Evolutionary conservation across 2,888 invertebrate species (phyloP).

Genomic region (Phoronis australis): DNA sequence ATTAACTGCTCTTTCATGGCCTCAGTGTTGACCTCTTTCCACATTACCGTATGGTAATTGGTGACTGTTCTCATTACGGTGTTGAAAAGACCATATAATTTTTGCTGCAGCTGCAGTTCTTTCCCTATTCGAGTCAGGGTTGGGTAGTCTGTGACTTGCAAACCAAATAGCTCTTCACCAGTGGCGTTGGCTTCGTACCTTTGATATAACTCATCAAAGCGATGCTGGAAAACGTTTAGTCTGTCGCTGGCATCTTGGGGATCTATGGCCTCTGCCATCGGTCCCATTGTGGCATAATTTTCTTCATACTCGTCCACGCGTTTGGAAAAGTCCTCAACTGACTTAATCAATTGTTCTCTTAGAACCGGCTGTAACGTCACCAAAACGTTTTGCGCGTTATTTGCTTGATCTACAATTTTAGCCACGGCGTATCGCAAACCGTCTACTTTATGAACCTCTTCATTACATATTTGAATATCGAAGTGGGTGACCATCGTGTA

Average conservation of each 20-base stretch:
- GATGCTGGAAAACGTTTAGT: conserved; percentile 36
- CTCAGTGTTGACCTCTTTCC: conserved; percentile 50
- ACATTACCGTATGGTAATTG: conserved; percentile 48
- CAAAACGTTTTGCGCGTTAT: too few relatives aligned
- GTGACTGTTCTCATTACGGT: conserved; percentile 46
- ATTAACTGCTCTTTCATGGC: conserved; percentile 44
- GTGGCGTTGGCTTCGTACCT: conserved; percentile 44
- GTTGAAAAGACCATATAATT: conserved; percentile 50
- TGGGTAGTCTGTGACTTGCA: conserved; percentile 46
- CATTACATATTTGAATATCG: conserved; percentile 63
- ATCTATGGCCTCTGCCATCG: conserved; percentile 46
- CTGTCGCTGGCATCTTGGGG: conserved; percentile 49
- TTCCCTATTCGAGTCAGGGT: conserved; percentile 36
- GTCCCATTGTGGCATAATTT: too few relatives aligned
- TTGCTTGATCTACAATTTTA: too few relatives aligned
- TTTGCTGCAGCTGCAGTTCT: conserved; percentile 47
- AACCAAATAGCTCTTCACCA: conserved; percentile 50
- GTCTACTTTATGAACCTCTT: conserved; percentile 75
- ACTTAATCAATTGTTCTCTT: too few relatives aligned
- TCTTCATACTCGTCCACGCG: too few relatives aligned
- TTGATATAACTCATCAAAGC: conserved; percentile 47
- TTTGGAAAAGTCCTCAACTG: too few relatives aligned
- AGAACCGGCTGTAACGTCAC: too few relatives aligned
- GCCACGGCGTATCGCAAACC: conserved; percentile 71
- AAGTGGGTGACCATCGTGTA: conserved; percentile 63